phyloP scores from a whole-genome alignment of 2,113 vertebrate species.

The Prinia subflava region DNA sequence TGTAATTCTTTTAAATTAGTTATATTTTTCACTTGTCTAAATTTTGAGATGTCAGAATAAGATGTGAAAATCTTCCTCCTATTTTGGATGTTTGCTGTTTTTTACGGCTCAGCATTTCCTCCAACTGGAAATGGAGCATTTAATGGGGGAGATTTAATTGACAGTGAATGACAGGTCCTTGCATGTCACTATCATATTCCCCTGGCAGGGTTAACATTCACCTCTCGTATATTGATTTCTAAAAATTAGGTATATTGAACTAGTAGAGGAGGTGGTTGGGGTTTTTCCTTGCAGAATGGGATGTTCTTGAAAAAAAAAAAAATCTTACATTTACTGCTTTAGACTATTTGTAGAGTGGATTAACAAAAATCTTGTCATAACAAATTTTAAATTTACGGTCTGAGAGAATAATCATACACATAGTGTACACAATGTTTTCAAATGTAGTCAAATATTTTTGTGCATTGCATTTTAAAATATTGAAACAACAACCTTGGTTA shows the following conservation, averaged over 20 bases:
- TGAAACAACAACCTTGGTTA: not conserved
- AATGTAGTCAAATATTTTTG: not conserved
- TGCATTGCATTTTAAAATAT: not conserved
- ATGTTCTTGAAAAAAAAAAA: not conserved
- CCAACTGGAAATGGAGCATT: not conserved
- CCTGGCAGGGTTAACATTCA: not conserved
- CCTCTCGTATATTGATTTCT: not conserved
- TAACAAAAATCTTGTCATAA: not conserved
- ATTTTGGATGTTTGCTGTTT: not conserved
- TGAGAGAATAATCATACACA: not conserved
- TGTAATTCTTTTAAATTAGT: not conserved
- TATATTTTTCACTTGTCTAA: not conserved
- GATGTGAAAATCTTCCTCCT: not conserved
- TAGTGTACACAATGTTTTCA: not conserved
- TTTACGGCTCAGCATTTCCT: not conserved
- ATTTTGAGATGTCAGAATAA: not conserved
- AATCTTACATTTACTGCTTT: not conserved
- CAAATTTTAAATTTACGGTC: not conserved
- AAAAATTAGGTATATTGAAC: not conserved
- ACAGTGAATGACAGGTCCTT: not conserved
- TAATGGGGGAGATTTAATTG: not conserved
- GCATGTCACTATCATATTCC: not conserved
- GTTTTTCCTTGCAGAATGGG: not conserved
- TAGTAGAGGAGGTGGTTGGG: not conserved
- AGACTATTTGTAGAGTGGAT: not conserved